Percentiles rank a stretch among this genome's conserved stretches.
Evolutionary conservation across 2,113 vertebrate genomes (phyloP).

Genomic region (Daphoenositta chrysoptera): DNA sequence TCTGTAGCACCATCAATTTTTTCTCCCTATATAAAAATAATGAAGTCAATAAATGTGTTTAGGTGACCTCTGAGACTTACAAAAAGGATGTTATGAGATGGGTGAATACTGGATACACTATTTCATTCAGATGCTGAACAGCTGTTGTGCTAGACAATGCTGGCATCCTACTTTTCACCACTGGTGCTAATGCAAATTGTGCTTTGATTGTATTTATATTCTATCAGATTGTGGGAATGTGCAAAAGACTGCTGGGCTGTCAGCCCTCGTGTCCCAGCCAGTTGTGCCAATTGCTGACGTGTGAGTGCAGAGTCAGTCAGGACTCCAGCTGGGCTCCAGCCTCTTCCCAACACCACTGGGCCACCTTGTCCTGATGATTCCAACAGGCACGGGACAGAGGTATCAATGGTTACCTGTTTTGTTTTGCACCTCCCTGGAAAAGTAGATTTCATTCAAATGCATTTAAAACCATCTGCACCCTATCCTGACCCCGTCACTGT

Average conservation of each 20-base stretch:
- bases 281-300: neutral
- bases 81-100: conserved; percentile 59
- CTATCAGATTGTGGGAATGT: neutral
- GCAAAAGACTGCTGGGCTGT: neutral
- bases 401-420: neutral
- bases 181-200: neutral
- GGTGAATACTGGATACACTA: conserved; percentile 37
- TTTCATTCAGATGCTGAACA: conserved; percentile 46
- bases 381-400: rapidly evolving
- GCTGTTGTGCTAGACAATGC: conserved; percentile 39
- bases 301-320: neutral
- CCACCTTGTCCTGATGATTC: neutral
- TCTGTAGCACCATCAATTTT: conserved; percentile 52
- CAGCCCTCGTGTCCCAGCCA: neutral
- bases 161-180: conserved; percentile 30
- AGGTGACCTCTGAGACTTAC: conserved; percentile 58
- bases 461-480: neutral
- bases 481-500: neutral
- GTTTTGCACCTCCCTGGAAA: neutral
- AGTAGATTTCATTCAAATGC: neutral
- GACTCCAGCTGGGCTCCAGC: neutral
- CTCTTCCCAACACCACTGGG: neutral
- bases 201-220: neutral
- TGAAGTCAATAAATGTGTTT: conserved; percentile 63
- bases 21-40: conserved; percentile 64